Conservation (phyloP, 1,140 invertebrate genomes). For the Drosophila willistoni region DNA sequence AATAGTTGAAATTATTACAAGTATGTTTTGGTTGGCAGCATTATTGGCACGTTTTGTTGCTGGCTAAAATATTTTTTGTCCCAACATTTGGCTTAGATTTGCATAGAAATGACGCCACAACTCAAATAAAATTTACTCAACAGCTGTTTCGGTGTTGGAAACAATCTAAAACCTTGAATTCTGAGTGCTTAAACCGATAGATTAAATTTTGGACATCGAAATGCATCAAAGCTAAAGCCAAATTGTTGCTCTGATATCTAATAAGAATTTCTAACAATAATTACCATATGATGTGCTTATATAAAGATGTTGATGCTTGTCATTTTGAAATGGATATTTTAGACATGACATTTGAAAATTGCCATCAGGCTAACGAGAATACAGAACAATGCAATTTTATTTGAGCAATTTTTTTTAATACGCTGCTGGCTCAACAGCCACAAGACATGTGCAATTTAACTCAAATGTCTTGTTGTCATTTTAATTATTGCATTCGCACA, state of each 20-base stretch:
- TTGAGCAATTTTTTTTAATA: slow-evolving; percentile 12
- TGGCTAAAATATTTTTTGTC: background rate
- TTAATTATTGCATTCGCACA: slow-evolving; percentile 15
- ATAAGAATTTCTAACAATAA: too few species aligned
- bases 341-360: background rate
- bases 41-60: slow-evolving; percentile 19
- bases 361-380: background rate
- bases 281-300: too few species aligned
- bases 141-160: background rate
- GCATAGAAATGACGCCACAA: slow-evolving; percentile 7
- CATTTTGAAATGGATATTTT: background rate
- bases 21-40: slow-evolving; percentile 12
- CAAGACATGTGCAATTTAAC: background rate
- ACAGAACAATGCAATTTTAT: background rate
- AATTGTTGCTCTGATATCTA: too few species aligned
- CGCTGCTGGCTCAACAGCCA: background rate
- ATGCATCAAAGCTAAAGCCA: too few species aligned
- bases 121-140: slow-evolving; percentile 7
- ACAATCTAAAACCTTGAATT: too few species aligned
- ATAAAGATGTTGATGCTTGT: too few species aligned
- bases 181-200: too few species aligned
- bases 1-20: slow-evolving; percentile 16
- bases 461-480: slow-evolving; percentile 3
- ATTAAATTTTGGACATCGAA: too few species aligned
- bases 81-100: slow-evolving; percentile 15